These are phyloP conservation scores for Sphaerodactylus townsendi DNA, from an alignment of 2,113 vertebrate species.

Conservation along the genomic window DNA sequence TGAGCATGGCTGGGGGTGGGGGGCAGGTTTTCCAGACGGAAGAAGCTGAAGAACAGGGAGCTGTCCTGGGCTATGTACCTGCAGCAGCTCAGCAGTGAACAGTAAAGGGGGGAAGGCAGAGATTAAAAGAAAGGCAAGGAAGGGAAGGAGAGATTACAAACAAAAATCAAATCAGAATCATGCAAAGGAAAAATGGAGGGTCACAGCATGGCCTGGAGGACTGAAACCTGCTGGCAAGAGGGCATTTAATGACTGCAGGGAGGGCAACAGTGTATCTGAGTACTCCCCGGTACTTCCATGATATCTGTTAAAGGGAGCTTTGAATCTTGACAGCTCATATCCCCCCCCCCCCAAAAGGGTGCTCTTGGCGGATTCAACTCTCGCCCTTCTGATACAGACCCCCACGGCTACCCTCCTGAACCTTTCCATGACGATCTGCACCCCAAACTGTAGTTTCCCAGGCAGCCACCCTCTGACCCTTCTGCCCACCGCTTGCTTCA, in stretches of 20 bases:
- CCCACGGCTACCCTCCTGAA: too few species aligned
- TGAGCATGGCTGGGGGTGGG: not conserved
- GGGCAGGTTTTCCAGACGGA: not conserved
- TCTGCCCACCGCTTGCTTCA: not conserved
- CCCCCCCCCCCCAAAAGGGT: too few species aligned
- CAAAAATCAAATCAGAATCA: not conserved
- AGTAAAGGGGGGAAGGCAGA: not conserved
- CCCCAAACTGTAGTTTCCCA: not conserved
- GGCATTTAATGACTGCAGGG: not conserved
- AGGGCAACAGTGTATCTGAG: not conserved
- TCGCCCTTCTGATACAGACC: too few species aligned
- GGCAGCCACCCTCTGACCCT: not conserved
- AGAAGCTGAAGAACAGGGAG: not conserved
- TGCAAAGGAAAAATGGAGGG: not conserved
- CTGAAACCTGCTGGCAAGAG: not conserved
- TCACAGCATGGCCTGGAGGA: too few species aligned
- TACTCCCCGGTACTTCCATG: not conserved
- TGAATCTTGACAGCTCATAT: too few species aligned
- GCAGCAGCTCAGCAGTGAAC: not conserved
- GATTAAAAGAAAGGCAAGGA: not conserved
- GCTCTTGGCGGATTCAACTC: too few species aligned
- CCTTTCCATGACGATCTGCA: not conserved
- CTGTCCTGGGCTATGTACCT: not conserved
- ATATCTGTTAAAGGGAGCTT: too few species aligned
- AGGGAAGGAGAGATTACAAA: too few species aligned